Base-by-base conservation (phyloP, 2,888 invertebrate genomes). In the Saturnia pavonia region DNA sequence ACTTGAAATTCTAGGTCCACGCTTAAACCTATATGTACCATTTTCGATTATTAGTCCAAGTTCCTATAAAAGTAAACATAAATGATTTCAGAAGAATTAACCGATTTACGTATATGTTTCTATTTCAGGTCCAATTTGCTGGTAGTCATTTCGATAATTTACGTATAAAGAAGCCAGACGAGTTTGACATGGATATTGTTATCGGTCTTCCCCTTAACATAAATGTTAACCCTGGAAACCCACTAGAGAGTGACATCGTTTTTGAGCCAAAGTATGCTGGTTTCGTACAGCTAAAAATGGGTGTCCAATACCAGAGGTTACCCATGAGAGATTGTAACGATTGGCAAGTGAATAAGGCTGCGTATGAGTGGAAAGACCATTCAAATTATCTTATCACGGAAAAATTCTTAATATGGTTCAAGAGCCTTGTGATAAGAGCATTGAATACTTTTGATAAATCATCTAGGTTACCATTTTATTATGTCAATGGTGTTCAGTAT, bases 91-190 rank as follows among this genome's bases (percentile, higher is more conserved):
- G 67, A 8, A 4, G 16, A 40, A 43, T 54, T 34, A 66, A 14
- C 40, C 27, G 68, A 25, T 69, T 43, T 65, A 54, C 34, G 34
- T 34, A 34, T 14, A 45, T 63, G n/a, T n/a, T 65, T 19, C 69
- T 34, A 60, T 77, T 77, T 0, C 73, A 91, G 91, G 84, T 89
- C 0, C 92, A 92, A 77, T 95, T 91, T 76, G 94, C 95, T 1
- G 96, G 96, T 16, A 95, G 95, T 76, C 95, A 91, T 76, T 96
- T 91, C 74, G 96, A 96, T 80, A 87, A 91, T 14, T 85, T 95
- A 2, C 94, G 94, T 74, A 94, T 95, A 0, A 91, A 92, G 19
- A 91, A 93, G 72, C 95, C 95, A 0, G 92, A 95, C 70, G 96
- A 96, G 77, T 96, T 94, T 73, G 96, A 96, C 76, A 87, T 96